Percentiles rank a stretch among this genome's conserved stretches.
These are phyloP conservation scores for Sinocyclocheilus maitianheensis DNA, from an alignment of 2,113 vertebrate genomes.

Conservation along the genomic window DNA sequence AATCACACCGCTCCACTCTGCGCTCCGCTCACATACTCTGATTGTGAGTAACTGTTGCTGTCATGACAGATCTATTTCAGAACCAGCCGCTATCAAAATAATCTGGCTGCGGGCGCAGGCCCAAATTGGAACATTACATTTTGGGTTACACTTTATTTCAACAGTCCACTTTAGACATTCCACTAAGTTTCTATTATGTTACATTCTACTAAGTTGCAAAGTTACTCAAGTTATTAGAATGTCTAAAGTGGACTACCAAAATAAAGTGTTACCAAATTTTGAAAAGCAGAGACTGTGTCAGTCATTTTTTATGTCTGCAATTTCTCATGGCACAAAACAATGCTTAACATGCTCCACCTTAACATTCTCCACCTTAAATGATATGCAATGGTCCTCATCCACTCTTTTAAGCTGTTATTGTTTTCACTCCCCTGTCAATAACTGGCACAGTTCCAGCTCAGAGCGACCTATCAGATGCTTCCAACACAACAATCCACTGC, in stretches of 20 bases:
- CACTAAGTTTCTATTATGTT: no score
- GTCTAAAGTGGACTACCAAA: no score
- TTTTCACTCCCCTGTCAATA: slow-evolving; percentile 59
- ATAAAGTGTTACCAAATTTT: not conserved
- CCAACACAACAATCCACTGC: slow-evolving; percentile 65
- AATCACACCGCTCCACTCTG: no score
- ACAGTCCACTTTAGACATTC: no score
- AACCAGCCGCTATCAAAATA: no score
- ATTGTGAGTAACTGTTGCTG: no score
- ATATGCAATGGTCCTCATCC: slow-evolving; percentile 46
- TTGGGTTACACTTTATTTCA: no score
- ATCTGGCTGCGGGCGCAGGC: no score
- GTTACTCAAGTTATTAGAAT: no score
- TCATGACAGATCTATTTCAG: no score
- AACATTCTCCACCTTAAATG: slow-evolving; percentile 65
- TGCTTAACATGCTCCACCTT: slow-evolving; percentile 48
- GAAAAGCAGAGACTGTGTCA: not conserved
- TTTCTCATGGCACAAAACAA: not conserved
- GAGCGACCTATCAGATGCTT: slow-evolving; percentile 65
- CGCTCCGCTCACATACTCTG: no score
- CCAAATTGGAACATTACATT: not conserved
- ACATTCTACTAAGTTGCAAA: no score
- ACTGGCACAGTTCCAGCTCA: slow-evolving; percentile 60
- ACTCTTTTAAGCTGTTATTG: slow-evolving; percentile 54
- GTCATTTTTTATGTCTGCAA: not conserved